Base-by-base conservation (phyloP, 2,888 invertebrate species). In the Melieria picta region DNA sequence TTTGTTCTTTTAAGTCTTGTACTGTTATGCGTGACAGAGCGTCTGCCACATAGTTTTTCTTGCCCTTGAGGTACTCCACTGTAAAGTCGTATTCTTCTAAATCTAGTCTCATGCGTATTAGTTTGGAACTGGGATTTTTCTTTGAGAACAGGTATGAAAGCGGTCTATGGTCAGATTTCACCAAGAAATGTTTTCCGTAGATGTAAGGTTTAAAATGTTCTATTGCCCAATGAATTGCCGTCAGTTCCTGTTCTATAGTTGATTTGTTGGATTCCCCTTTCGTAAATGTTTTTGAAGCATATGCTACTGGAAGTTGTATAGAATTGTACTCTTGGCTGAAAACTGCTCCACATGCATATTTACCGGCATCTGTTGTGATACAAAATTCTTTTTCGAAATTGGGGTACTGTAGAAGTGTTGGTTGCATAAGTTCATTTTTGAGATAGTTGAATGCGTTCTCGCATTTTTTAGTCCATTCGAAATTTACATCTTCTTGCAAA, bases 71-170 rank as follows among this genome's bases (percentile, higher is more conserved):
- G n/a, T n/a, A n/a, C n/a, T n/a, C n/a, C n/a, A n/a, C n/a, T n/a
- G n/a, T n/a, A n/a, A n/a, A n/a, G n/a, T n/a, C n/a, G n/a, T n/a
- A n/a, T n/a, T n/a, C n/a, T n/a, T n/a, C n/a, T n/a, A n/a, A n/a
- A n/a, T n/a, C n/a, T n/a, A n/a, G n/a, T n/a, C n/a, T n/a, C n/a
- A n/a, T n/a, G n/a, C n/a, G 46, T 7, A 76, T 79, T 30, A 81
- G 64, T 73, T 79, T 77, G 42, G 78, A 79, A 7, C 77, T 78
- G 74, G 65, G 77, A 30, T 30, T 30, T 67, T 72, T 76, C 72
- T 77, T 75, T 48, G 74, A 69, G 61, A 78, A 79, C 43, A 80
- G 62, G 66, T 78, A 80, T 6, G 78, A 60, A 45, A 80, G 69
- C 1, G 78, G 78, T 66, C 74, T 72, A 63, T 80, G 79, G 55